Evolutionary conservation across 2,797 vertebrate genomes (phyloP).

Genomic region (Salmo trutta): DNA sequence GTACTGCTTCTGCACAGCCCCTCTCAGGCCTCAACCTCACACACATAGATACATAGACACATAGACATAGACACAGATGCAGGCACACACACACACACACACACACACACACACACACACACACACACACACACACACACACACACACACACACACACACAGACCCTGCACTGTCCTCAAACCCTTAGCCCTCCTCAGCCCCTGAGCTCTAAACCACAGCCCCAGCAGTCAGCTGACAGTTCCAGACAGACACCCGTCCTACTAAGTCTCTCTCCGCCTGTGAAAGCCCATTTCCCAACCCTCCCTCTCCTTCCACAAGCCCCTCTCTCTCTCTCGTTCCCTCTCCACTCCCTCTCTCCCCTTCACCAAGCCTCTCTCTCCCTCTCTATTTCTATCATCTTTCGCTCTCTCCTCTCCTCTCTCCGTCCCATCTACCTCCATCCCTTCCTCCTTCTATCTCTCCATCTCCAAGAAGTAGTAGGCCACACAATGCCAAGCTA

Average conservation of each 20-base stretch:
- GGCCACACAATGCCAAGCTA: no score
- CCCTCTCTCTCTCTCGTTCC: not conserved
- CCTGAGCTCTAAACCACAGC: no score
- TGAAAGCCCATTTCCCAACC: no score
- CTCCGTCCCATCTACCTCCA: not conserved
- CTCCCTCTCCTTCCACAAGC: no score
- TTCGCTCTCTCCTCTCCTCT: no score
- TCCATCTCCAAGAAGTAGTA: no score
- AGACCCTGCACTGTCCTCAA: no score
- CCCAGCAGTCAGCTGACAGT: conserved; percentile 56
- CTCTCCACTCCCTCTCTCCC: not conserved
- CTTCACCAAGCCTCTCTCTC: not conserved
- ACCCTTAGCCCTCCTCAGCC: no score
- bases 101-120: not conserved
- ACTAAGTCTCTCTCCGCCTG: not conserved
- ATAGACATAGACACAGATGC: not conserved
- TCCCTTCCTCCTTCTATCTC: no score
- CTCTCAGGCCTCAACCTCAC: not conserved
- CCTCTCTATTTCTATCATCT: no score
- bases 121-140: not conserved
- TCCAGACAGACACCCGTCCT: conserved; percentile 11
- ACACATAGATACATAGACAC: not conserved
- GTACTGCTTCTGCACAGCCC: conserved; percentile 27
- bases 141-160: not conserved
- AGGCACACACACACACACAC: not conserved